Base-by-base conservation (phyloP, 2,888 invertebrate genomes). In the Hipparchia semele region DNA sequence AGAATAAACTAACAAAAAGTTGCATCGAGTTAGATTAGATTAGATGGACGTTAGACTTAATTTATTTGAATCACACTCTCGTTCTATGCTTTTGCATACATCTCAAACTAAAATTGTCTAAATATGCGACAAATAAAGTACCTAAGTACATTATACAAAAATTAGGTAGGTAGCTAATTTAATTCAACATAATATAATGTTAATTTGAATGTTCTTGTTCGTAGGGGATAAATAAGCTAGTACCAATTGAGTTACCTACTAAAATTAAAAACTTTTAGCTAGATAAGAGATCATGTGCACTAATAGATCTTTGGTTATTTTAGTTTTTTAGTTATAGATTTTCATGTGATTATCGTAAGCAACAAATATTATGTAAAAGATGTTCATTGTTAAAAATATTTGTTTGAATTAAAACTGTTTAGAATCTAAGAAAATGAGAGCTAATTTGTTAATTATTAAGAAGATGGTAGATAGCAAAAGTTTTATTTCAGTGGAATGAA, bases 211-310 rank as follows among this genome's bases (percentile, higher is more conserved):
- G 7, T 23, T 23, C 58, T 58, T 58, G 58, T 58, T 58, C 13
- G 5, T 53, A 60, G 39, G 46, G 0, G 5, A 39, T 39, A 39
- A 39, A 39, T 46, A 46, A 23, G 12, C 12, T 53, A 10, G 10
- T 65, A 65, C 12, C 23, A 23, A 23, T 23, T 23, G 13, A 46
- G 33, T 53, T 65, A 12, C 23, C 23, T 23, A 23, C 23, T 10
- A 13, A 53, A 51, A 10, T 12, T 13, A 8, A 5, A 53, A 53
- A 53, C 10, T 53, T 53, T 53, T 65, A 64, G 23, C 23, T 65
- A 33, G 33, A 12, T 65, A 65, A 2, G 33, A 49, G 23, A 65
- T 3, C 53, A 33, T 65, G 33, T 51, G 65, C 65, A 65, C 65
- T 53, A 51, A 51, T 51, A 23, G 23, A 58, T 23, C 2, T 53